These are phyloP conservation scores for Allophyes oxyacanthae DNA, from an alignment of 2,888 invertebrate species.

Conservation along the genomic window DNA sequence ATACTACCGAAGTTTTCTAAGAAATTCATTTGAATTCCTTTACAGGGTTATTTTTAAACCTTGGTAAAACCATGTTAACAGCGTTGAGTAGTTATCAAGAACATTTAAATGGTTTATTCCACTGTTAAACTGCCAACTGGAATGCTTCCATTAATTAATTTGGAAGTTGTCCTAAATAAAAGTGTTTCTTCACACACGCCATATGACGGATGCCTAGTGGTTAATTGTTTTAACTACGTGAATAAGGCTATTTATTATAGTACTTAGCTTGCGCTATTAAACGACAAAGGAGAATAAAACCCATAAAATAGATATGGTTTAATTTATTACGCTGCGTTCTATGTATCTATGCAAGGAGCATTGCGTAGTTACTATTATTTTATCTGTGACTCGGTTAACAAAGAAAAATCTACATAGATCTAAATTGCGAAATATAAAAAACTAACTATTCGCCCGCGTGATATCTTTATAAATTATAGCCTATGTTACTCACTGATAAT, in stretches of 20 bases:
- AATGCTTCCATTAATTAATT: conserved; percentile 33
- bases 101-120: conserved; percentile 48
- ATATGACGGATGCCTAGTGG: conserved; percentile 38
- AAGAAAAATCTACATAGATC: too few relatives aligned
- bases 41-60: conserved; percentile 20
- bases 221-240: conserved; percentile 35
- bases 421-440: too few relatives aligned
- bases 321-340: conserved; percentile 37
- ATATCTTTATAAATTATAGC: too few relatives aligned
- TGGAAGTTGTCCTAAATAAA: conserved; percentile 30
- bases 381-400: conserved; percentile 3
- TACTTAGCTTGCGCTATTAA: conserved; percentile 18
- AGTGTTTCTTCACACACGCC: conserved; percentile 30
- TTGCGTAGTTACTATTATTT: too few relatives aligned
- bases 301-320: conserved; percentile 25
- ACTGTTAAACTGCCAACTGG: conserved; percentile 26
- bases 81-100: conserved; percentile 25
- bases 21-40: conserved; percentile 33
- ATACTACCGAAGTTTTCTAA: conserved; percentile 39
- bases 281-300: conserved; percentile 14
- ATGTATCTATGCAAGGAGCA: conserved; percentile 21
- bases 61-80: background rate
- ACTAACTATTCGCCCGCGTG: too few relatives aligned
- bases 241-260: conserved; percentile 27
- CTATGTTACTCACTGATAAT: too few relatives aligned